Base-by-base conservation (phyloP, 2,113 vertebrate genomes). In the Mustela nigripes region DNA sequence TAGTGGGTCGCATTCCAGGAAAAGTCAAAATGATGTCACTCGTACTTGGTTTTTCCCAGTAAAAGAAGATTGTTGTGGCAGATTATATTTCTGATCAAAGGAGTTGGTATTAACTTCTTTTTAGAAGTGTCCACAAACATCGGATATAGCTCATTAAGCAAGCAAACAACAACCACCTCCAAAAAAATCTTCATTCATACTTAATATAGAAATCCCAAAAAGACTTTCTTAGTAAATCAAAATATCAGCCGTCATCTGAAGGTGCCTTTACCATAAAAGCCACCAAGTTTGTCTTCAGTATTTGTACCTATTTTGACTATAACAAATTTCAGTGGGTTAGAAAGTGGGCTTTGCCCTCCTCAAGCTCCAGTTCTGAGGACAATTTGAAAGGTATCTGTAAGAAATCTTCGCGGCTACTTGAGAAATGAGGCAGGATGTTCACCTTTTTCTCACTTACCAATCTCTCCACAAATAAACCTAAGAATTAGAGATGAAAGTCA, bases 181-280 rank as follows among this genome's bases (percentile, higher is more conserved):
- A 56, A 56, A 56, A 56, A 18, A 18, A 56, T 56, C 53, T 8
- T 71, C 21, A 74, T 50, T 48, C 33, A n/a, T 90, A 36, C 58
- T 89, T 85, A 48, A 31, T 81, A 22, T 39, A 62, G 94, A 93
- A 56, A 79, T 69, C 84, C 81, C 22, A 62, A 60, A 26, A 94
- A 74, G 81, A 45, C 15, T 15, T 85, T 82, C 84, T 83, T 45
- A 89, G 76, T 88, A 71, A 82, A n/a, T 83, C 6, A 81, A 36
- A 93, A 87, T 90, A 58, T 56, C 24, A 91, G 1, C 22, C 26
- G 11, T 82, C 56, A 87, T 26, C 36, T 11, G 18, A 89, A 76
- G 31, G 36, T 94, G 19, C 5, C 65, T 82, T 96, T 95, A 19
- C 45, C 91, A 28, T 33, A 45, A 83, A 92, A 48, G 48, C 10